Evolutionary conservation across 2,888 invertebrate species (phyloP).

Genomic region (Itoplectis maculator): DNA sequence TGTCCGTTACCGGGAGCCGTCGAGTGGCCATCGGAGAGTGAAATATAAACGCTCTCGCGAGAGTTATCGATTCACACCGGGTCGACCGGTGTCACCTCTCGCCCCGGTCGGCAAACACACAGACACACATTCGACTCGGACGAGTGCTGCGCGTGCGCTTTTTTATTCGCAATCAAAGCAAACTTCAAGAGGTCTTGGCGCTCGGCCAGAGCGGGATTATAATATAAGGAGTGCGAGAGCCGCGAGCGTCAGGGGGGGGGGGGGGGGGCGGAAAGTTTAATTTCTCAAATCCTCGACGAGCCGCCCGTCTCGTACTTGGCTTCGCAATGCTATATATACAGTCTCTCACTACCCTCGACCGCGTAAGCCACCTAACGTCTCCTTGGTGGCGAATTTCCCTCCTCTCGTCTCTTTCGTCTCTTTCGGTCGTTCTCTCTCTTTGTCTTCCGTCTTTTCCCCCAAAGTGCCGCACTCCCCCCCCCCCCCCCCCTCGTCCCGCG

Average conservation of each 20-base stretch:
- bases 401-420: conserved; percentile 50
- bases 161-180: conserved; percentile 67
- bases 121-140: conserved; percentile 36
- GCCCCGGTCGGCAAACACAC: conserved; percentile 40
- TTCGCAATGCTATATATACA: conserved; percentile 46
- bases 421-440: not conserved
- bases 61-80: conserved; percentile 53
- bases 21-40: conserved; percentile 26
- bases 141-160: conserved; percentile 34
- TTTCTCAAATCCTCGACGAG: conserved; percentile 78
- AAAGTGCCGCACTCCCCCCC: not conserved
- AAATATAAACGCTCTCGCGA: conserved; percentile 43
- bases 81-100: conserved; percentile 51
- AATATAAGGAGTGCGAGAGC: conserved; percentile 70
- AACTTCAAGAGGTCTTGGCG: conserved; percentile 76
- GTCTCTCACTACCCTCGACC: conserved; percentile 17
- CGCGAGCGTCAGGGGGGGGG: conserved; percentile 65
- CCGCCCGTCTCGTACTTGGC: conserved; percentile 56
- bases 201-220: conserved; percentile 77
- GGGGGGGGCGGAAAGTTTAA: conserved; percentile 77
- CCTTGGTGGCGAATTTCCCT: conserved; percentile 48
- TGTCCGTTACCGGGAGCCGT: conserved; percentile 6
- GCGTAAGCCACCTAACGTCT: conserved; percentile 40
- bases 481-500: not conserved
- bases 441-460: conserved; percentile 16